These are phyloP conservation scores for Cephus spinipes DNA, from an alignment of 2,888 invertebrate genomes.

Conservation along the genomic window DNA sequence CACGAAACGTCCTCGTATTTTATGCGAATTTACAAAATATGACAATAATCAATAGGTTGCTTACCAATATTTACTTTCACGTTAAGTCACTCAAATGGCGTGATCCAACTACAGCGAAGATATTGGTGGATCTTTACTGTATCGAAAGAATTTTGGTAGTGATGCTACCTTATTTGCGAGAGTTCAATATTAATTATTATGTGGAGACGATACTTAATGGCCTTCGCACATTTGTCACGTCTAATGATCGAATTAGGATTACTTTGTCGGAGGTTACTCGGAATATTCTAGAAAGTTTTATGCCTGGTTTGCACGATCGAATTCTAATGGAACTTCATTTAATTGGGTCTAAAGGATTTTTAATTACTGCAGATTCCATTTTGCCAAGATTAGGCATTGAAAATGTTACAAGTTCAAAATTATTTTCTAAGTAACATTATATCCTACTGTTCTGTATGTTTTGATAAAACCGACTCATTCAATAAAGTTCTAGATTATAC, in stretches of 20 bases:
- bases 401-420: not conserved
- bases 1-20: not conserved
- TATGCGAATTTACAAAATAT: not conserved
- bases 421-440: not conserved
- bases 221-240: constrained; percentile 18
- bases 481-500: not conserved
- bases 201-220: constrained; percentile 19
- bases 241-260: constrained; percentile 18
- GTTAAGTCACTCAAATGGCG: constrained; percentile 2
- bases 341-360: not conserved
- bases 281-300: not conserved
- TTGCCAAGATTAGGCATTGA: not conserved
- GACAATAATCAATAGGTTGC: not conserved
- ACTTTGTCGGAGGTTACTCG: constrained; percentile 8
- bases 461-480: not conserved
- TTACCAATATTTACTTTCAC: not conserved
- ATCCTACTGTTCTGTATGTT: not conserved
- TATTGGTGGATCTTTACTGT: constrained; percentile 10
- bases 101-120: not conserved
- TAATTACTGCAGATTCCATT: not conserved
- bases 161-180: constrained; percentile 10
- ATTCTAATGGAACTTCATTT: not conserved
- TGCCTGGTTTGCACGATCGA: not conserved
- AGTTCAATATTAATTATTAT: constrained; percentile 9
- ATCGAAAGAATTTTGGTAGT: constrained; percentile 12